phyloP scores from a whole-genome alignment of 2,797 vertebrate genomes.

The Notolabrus celidotus region DNA sequence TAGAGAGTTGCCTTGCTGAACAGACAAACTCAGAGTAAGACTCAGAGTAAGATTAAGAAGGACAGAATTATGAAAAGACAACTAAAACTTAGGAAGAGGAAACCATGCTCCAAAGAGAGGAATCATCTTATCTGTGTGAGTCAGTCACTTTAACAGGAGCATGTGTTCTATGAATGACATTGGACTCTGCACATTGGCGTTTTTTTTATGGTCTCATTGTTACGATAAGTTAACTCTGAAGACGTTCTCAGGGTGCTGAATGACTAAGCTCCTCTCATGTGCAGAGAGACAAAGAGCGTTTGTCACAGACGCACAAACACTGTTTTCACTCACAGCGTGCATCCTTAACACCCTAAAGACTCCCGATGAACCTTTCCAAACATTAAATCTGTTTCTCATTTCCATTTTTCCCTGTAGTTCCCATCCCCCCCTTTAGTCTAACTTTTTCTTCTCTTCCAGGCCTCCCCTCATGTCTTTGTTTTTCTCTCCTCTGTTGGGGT shows the following conservation, averaged over 20 bases:
- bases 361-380: conserved; percentile 7
- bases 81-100: too few species aligned
- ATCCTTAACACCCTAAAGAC: conserved; percentile 1
- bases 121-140: too few species aligned
- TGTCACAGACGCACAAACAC: fast-evolving
- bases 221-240: background rate
- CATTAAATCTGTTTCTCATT: conserved; percentile 36
- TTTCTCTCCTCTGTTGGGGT: background rate
- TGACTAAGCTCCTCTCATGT: conserved; percentile 7
- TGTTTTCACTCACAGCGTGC: conserved; percentile 13
- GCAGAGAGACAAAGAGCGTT: conserved; percentile 17
- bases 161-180: background rate
- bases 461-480: conserved; percentile 4
- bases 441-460: background rate
- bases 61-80: too few species aligned
- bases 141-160: background rate
- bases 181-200: conserved; percentile 36
- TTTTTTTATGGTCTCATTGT: conserved; percentile 34
- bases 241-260: conserved; percentile 9
- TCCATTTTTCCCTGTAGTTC: background rate
- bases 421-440: background rate
- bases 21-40: too few species aligned
- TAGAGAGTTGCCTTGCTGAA: too few species aligned
- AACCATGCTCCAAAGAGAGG: too few species aligned
- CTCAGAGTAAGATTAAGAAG: too few species aligned